Conservation (phyloP, 2,888 invertebrate genomes). For the Nycteola revayana region DNA sequence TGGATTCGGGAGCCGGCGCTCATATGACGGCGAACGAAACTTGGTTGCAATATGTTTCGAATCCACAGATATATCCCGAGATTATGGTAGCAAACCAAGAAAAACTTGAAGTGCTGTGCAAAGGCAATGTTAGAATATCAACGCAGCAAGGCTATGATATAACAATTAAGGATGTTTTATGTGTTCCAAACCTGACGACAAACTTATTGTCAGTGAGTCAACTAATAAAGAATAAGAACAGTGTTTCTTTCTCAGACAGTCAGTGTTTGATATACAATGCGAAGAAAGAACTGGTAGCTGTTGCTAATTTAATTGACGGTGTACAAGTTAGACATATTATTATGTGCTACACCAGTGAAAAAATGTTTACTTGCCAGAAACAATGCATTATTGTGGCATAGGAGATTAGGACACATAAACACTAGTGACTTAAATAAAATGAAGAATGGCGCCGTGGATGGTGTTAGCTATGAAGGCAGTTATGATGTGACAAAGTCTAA, state of each 20-base stretch:
- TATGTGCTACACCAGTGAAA: conserved; percentile 2
- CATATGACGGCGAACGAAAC: too few species aligned
- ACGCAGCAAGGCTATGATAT: conserved; percentile 9
- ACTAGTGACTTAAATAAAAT: background rate
- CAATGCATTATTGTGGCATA: background rate
- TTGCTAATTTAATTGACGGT: conserved; percentile 1
- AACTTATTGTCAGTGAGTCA: conserved; percentile 25
- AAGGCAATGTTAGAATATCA: conserved; percentile 2
- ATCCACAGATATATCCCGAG: background rate
- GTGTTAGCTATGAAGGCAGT: conserved; percentile 1
- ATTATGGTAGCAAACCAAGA: conserved; percentile 2
- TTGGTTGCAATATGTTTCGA: background rate
- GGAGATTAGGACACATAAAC: conserved; percentile 3
- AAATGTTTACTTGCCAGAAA: background rate
- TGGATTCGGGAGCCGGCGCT: conserved; percentile 23
- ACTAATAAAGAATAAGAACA: conserved; percentile 11
- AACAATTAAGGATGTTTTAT: conserved; percentile 8
- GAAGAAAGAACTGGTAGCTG: conserved; percentile 2
- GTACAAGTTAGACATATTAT: conserved; percentile 4
- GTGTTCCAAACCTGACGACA: conserved; percentile 19
- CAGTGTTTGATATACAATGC: conserved; percentile 14
- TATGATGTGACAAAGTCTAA: conserved; percentile 5
- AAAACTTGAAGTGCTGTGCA: background rate
- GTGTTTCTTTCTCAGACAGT: conserved; percentile 8
- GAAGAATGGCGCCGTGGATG: conserved; percentile 4